Conservation (phyloP, 92 coral and sea anemone species). For the Pocillopora grandis region DNA sequence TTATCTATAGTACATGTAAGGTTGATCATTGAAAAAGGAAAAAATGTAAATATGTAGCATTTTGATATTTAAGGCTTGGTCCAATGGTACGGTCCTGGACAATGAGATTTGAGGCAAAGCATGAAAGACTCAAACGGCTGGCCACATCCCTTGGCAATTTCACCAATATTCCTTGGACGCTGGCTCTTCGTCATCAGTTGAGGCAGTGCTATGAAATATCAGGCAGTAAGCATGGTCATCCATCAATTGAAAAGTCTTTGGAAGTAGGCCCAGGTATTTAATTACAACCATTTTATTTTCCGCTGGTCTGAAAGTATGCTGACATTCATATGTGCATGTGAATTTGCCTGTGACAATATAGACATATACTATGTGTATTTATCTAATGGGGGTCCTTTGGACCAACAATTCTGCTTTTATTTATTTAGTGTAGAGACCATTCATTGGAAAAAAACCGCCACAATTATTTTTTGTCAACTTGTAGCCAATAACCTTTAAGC, state of each 20-base stretch:
- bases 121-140: no score
- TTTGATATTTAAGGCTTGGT: no score
- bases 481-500: neutral
- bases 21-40: neutral
- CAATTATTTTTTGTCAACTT: neutral
- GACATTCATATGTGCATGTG: neutral
- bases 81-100: no score
- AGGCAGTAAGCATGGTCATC: constrained; percentile 47
- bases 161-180: constrained; percentile 57
- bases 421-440: constrained; percentile 5
- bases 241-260: constrained; percentile 48
- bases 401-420: neutral
- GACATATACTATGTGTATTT: neutral
- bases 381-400: neutral
- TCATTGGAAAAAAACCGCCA: neutral
- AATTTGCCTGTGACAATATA: neutral
- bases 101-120: no score
- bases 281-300: constrained; percentile 10
- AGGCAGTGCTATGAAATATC: constrained; percentile 60
- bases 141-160: constrained; percentile 52
- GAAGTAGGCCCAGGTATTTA: neutral
- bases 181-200: constrained; percentile 51
- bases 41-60: constrained; percentile 17
- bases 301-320: neutral
- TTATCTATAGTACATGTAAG: neutral